Percentiles rank a stretch among this genome's conserved stretches.
Evolutionary conservation across 2,113 vertebrate species (phyloP).

Genomic region (Ibidorhyncha struthersii): DNA sequence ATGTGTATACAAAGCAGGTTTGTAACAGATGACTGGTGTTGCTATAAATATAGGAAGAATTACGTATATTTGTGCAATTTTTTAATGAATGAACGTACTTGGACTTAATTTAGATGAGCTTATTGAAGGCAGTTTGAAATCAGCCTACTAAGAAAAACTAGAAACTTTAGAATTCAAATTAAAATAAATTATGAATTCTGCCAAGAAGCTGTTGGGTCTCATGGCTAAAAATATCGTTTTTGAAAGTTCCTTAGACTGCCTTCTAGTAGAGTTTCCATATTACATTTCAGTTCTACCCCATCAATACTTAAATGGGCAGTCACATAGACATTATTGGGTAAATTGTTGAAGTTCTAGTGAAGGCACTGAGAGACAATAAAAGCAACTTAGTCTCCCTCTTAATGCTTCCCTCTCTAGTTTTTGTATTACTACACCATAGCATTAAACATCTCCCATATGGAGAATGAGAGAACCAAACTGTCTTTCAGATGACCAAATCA

Average conservation of each 20-base stretch:
- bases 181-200: not conserved
- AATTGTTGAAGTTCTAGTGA: not conserved
- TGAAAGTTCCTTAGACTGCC: not conserved
- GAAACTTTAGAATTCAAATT: not conserved
- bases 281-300: not conserved
- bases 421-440: not conserved
- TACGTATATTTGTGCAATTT: not conserved
- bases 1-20: not conserved
- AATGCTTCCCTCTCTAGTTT: not conserved
- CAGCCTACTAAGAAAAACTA: not conserved
- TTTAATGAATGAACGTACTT: not conserved
- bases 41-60: not conserved
- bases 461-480: not conserved
- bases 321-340: not conserved
- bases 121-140: not conserved
- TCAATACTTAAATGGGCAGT: not conserved
- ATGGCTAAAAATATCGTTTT: not conserved
- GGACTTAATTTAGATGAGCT: not conserved
- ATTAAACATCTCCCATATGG: not conserved
- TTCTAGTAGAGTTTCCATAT: not conserved
- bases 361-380: not conserved
- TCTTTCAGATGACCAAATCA: not conserved
- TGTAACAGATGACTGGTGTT: not conserved
- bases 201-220: not conserved
- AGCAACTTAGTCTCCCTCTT: not conserved